Base-by-base conservation (phyloP, 2,888 invertebrate genomes). In the Pseudococcus viburni region DNA sequence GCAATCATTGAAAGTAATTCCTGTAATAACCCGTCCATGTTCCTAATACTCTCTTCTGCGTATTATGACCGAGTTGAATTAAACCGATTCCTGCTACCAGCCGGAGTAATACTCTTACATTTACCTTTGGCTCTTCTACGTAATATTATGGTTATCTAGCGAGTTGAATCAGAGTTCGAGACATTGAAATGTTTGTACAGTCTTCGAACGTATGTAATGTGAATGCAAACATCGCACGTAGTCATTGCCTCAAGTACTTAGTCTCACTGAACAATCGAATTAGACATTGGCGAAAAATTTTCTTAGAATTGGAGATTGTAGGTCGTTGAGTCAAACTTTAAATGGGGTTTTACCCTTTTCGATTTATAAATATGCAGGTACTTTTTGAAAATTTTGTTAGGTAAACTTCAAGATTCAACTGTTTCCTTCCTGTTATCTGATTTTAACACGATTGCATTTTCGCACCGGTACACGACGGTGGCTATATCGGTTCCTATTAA, bases 111-210 rank as follows among this genome's bases (percentile, higher is more conserved):
- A 55, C 5, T 55, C 55, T 5, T 51, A 51, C 15, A 55, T 17
- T 12, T 51, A 17, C 51, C 17, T 51, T n/a, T 55, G 7, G 55
- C 55, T 55, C n/a, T 68, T 68, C 68, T 26, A 12, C 64, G 19
- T 22, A 64, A 33, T 33, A 33, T 33, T 33, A 33, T 64, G 68
- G 33, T 73, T 73, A 73, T 73, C 33, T 73, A 73, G 11, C 17
- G 33, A 33, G 17, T 17, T 33, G 73, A 73, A 73, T 73, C 33
- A 33, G 17, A 7, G 33, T 73, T 73, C 64, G 33, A 73, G 73
- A 73, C 73, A 73, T 73, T 73, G 73, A 73, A 73, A 73, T 73
- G 39, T 73, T 73, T 73, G 73, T 33, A 73, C 33, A 73, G 22
- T 73, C 15, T 73, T 73, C 6, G 6, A 73, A 33, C 73, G 73